phyloP scores from a whole-genome alignment of 2,888 invertebrate genomes.

The Platycheirus albimanus region DNA sequence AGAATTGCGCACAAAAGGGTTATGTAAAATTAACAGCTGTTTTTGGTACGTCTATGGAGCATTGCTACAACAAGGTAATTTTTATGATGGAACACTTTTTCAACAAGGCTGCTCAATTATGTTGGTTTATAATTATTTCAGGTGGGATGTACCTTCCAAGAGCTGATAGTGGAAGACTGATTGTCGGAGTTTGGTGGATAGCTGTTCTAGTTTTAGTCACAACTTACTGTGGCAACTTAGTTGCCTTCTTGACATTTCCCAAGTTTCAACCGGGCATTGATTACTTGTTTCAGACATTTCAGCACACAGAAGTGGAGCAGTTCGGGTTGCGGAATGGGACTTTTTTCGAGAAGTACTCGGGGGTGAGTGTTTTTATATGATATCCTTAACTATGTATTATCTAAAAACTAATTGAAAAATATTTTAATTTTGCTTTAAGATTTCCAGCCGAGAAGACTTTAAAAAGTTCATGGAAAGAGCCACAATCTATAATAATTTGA shows the following conservation, averaged over 20 bases:
- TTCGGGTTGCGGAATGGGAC: slow-evolving; percentile 91
- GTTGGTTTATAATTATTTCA: slow-evolving; percentile 78
- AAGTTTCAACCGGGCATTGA: slow-evolving; percentile 83
- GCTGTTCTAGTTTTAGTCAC: slow-evolving; percentile 94
- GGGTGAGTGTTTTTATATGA: slow-evolving; percentile 81
- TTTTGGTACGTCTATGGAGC: slow-evolving; percentile 93
- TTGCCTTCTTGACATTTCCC: slow-evolving; percentile 96
- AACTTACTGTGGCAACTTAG: slow-evolving; percentile 95
- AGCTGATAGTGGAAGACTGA: slow-evolving; percentile 92
- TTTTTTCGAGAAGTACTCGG: slow-evolving; percentile 87
- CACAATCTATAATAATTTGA: slow-evolving; percentile 83
- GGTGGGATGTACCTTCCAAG: slow-evolving; percentile 94
- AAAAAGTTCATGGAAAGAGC: slow-evolving; percentile 85
- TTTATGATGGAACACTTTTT: too few species aligned
- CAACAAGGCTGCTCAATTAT: too few species aligned
- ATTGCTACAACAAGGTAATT: slow-evolving; percentile 93
- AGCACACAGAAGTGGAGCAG: slow-evolving; percentile 84
- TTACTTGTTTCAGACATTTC: slow-evolving; percentile 81
- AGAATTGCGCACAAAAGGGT: slow-evolving; percentile 82
- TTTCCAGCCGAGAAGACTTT: slow-evolving; percentile 79
- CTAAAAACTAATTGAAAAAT: too few species aligned
- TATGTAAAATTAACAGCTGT: slow-evolving; percentile 81
- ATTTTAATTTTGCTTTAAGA: slow-evolving; percentile 57
- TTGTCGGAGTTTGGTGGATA: slow-evolving; percentile 96
- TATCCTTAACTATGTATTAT: too few species aligned